Conservation (phyloP, 2,888 invertebrate species). For the Nomada lathburiana region DNA sequence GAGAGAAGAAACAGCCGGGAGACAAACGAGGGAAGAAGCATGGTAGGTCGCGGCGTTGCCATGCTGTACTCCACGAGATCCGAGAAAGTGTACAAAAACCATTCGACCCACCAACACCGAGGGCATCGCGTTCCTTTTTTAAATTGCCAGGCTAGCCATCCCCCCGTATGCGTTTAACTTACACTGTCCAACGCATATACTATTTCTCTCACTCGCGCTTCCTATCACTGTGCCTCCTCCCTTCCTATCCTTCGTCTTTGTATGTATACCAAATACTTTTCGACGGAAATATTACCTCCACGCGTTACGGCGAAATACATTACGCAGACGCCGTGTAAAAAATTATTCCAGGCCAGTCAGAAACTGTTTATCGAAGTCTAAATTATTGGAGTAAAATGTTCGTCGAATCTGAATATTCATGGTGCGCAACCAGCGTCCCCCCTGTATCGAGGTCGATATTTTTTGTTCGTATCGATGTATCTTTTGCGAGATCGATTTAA, state of each 20-base stretch:
- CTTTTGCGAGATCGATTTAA: not conserved
- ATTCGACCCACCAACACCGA: slow-evolving; percentile 70
- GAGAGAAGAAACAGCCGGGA: slow-evolving; percentile 58
- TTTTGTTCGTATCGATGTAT: not conserved
- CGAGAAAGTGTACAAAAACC: slow-evolving; percentile 80
- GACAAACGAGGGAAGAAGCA: slow-evolving; percentile 54
- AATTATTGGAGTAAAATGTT: slow-evolving; percentile 24
- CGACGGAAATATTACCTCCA: slow-evolving; percentile 54
- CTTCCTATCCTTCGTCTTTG: slow-evolving; percentile 4
- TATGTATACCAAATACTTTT: slow-evolving; percentile 38
- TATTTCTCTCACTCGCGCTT: slow-evolving; percentile 34
- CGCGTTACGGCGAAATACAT: slow-evolving; percentile 52
- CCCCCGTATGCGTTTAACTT: slow-evolving; percentile 52
- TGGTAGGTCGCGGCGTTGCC: slow-evolving; percentile 78
- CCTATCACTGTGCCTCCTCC: slow-evolving; percentile 2
- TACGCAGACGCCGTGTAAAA: slow-evolving; percentile 46
- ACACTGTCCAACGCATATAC: slow-evolving; percentile 37
- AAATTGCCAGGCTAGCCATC: slow-evolving; percentile 66
- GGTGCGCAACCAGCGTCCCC: not conserved
- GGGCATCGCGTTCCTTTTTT: slow-evolving; percentile 66
- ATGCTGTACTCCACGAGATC: slow-evolving; percentile 70
- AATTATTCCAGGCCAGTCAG: slow-evolving; percentile 38
- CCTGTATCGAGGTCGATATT: not conserved
- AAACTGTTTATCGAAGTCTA: slow-evolving; percentile 15
- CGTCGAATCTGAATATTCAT: not conserved